These are phyloP conservation scores for Phymorhynchus buccinoides DNA, from an alignment of 1,140 invertebrate species.

Conservation along the genomic window DNA sequence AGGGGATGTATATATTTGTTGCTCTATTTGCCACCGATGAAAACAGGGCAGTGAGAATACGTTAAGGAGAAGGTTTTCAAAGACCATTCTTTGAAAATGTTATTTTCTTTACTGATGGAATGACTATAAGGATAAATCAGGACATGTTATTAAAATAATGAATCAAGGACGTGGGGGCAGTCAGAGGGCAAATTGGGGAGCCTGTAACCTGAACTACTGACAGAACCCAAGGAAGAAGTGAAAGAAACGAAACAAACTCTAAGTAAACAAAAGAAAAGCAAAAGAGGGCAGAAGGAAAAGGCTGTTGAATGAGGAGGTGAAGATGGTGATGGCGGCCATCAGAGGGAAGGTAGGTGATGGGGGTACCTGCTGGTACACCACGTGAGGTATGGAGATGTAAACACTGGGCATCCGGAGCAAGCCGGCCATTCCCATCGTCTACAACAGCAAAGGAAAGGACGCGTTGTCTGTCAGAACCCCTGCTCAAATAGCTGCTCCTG, in stretches of 20 bases:
- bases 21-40: no score
- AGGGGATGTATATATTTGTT: no score
- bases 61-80: no score
- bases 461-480: constrained; percentile 7
- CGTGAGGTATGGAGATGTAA: constrained; percentile 70
- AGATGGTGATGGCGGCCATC: not conserved
- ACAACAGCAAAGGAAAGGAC: constrained; percentile 66
- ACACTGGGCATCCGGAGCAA: constrained; percentile 62
- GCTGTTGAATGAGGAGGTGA: not conserved
- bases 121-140: no score
- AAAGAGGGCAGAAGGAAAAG: not conserved
- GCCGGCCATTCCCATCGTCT: constrained; percentile 68
- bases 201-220: not conserved
- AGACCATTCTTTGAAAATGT: no score
- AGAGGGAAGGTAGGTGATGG: no score
- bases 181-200: not conserved
- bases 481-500: no score
- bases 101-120: no score
- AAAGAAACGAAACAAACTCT: constrained; percentile 13
- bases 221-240: not conserved
- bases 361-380: constrained; percentile 71
- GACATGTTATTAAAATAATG: no score
- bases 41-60: no score
- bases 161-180: not conserved
- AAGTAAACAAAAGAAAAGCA: constrained; percentile 9